These are phyloP conservation scores for Athetis lepigone DNA, from an alignment of 2,888 invertebrate species.

Conservation along the genomic window DNA sequence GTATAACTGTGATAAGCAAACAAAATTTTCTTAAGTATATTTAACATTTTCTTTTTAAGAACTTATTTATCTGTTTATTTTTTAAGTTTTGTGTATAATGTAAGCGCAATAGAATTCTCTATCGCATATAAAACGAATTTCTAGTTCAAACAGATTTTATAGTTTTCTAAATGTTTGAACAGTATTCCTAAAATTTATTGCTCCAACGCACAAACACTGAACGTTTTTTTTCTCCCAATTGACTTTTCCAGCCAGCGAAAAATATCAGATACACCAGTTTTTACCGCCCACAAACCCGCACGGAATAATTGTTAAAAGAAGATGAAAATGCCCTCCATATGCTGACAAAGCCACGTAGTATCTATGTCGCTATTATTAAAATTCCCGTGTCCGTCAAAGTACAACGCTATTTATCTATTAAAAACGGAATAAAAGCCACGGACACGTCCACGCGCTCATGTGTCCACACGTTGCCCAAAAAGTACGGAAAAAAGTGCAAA, in stretches of 20 bases:
- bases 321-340: constrained; percentile 28
- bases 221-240: constrained; percentile 43
- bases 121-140: not conserved
- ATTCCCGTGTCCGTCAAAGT: constrained; percentile 70
- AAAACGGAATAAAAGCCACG: constrained; percentile 73
- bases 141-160: not conserved
- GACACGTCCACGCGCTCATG: constrained; percentile 69
- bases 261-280: constrained; percentile 49
- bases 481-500: constrained; percentile 69
- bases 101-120: too few species aligned
- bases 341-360: constrained; percentile 47
- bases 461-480: constrained; percentile 71
- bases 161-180: constrained; percentile 10
- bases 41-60: too few species aligned
- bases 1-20: too few species aligned
- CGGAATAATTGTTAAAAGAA: constrained; percentile 50
- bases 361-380: constrained; percentile 66
- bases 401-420: constrained; percentile 77
- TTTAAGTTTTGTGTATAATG: too few species aligned
- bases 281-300: constrained; percentile 29
- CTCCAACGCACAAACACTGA: constrained; percentile 20
- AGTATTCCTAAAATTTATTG: constrained; percentile 25
- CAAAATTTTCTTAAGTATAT: too few species aligned
- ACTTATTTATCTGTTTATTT: too few species aligned
- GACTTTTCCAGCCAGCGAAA: constrained; percentile 44